Evolutionary conservation across 2,888 invertebrate genomes (phyloP), one percentile per base, ranked within the genome.

Genomic region (Drosophila tanythrix): DNA sequence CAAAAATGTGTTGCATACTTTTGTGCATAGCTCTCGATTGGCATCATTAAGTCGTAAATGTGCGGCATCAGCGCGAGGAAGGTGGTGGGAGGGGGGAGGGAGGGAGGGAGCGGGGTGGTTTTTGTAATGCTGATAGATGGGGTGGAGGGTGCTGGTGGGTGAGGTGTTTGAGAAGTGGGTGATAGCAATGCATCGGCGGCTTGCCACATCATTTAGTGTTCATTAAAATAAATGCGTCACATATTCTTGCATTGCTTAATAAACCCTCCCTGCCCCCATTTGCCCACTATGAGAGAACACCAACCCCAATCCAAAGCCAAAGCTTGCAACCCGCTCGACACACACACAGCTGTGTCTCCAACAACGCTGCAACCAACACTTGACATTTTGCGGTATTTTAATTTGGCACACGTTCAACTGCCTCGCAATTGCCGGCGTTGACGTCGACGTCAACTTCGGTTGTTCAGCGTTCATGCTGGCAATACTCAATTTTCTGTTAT

Each of bases 201-300:
- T 80, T 82, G 84, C 84, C 84, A 84, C 84, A 85, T 87, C 88
- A 85, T 87, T 85, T 84, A 87, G 82, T 81, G 88, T 85, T 85
- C 88, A 85, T 85, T 85, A 84, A 85, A 87, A 85, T 82, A 85
- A 84, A 87, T 81, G 81, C 84, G 70, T 73, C 58, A 79, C 71
- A 64, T 71, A 74, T 75, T 63, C 79, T 76, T 67, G 51, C 65
- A 68, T 48, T 63, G 48, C 57, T 25, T 27, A 27, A 36, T 25
- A 53, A 13, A 36, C 57, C 57, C 18, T 38, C 25, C 36, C 10
- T 4, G 7, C 2, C 3, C 13, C 13, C n/a, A 46, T 15, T 33
- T 25, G 1, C 38, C 29, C n/a, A 15, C 7, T 15, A 25, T 6
- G 29, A 35, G 18, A 27, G 33, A 29, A 8, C 25, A 25, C 33